Evolutionary conservation across 1,140 invertebrate species (phyloP).

Genomic region (Latrodectus geometricus): DNA sequence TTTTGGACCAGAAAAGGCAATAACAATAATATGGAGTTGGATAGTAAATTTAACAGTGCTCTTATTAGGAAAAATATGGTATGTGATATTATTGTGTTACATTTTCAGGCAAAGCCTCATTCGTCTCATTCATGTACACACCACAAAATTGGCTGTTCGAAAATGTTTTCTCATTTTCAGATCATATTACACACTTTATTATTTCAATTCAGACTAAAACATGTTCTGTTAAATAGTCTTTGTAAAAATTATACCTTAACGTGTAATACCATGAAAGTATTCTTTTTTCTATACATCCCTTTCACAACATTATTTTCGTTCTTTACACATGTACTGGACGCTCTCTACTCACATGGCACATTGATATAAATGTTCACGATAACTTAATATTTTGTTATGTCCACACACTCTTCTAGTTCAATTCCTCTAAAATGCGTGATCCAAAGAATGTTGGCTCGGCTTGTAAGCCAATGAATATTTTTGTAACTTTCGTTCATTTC

Average conservation of each 20-base stretch:
- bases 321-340: conserved; percentile 44
- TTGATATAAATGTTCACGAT: conserved; percentile 59
- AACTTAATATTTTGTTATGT: conserved; percentile 55
- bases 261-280: too few species aligned
- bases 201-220: too few species aligned
- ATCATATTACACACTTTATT: neutral
- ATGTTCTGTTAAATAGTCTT: too few species aligned
- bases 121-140: conserved; percentile 27
- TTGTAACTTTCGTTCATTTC: conserved; percentile 60
- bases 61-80: conserved; percentile 55
- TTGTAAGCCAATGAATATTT: conserved; percentile 59
- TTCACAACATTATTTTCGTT: conserved; percentile 29
- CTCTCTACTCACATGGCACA: conserved; percentile 54
- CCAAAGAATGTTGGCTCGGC: conserved; percentile 52
- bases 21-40: conserved; percentile 56
- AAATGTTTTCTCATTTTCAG: neutral
- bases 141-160: conserved; percentile 48
- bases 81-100: conserved; percentile 58
- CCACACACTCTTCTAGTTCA: conserved; percentile 51
- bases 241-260: too few species aligned
- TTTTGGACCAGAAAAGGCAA: conserved; percentile 57
- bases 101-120: conserved; percentile 34
- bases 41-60: conserved; percentile 58
- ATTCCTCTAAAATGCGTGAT: conserved; percentile 50
- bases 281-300: conserved; percentile 31